Conservation (phyloP, 2,113 vertebrate species). For the Brienomyrus brachyistius region DNA sequence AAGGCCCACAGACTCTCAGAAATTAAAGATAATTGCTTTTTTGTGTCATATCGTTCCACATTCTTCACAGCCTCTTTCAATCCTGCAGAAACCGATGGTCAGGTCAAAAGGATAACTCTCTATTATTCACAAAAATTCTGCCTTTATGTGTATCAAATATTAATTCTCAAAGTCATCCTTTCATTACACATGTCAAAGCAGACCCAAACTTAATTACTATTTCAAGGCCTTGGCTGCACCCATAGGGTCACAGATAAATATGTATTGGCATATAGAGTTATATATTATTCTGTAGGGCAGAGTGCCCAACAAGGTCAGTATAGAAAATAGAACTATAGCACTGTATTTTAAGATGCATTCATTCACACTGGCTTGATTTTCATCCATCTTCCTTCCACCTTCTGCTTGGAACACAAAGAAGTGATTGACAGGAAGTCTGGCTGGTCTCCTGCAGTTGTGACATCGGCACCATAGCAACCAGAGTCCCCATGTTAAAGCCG, state of each 20-base stretch:
- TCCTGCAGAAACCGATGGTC: background rate
- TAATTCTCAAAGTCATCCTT: background rate
- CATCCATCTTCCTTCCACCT: background rate
- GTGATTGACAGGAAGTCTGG: background rate
- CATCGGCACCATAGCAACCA: background rate
- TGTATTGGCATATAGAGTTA: background rate
- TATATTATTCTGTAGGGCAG: background rate
- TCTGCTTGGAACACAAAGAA: background rate
- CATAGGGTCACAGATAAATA: background rate
- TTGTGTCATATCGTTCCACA: background rate
- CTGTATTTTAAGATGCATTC: background rate
- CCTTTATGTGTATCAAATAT: background rate
- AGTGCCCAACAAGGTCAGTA: background rate
- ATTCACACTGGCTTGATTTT: background rate
- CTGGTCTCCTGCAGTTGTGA: background rate
- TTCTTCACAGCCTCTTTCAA: background rate
- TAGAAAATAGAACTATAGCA: background rate
- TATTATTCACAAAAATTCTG: background rate
- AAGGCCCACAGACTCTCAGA: background rate
- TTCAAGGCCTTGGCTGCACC: background rate
- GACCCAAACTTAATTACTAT: conserved; percentile 3
- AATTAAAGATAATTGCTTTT: background rate
- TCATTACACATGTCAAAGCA: background rate
- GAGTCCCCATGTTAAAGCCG: background rate
- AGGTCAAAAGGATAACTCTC: background rate